Base-by-base conservation (phyloP, 2,797 vertebrate genomes). In the Acipenser oxyrinchus region DNA sequence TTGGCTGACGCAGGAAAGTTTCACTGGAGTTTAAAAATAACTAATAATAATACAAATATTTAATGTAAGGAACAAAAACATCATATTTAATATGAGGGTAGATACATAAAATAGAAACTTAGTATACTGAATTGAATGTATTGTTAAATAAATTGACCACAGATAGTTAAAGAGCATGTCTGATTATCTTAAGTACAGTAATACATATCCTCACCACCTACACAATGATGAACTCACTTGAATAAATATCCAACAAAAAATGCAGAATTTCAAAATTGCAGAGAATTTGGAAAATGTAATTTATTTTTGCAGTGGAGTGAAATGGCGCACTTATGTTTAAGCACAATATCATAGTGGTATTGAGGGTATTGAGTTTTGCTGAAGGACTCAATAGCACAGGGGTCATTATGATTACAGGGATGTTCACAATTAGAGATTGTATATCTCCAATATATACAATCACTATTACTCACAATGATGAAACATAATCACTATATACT, bases 1-100 rank as follows among this genome's bases (percentile, higher is more conserved):
- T 11, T 64, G 13, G 68, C 57, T 52, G 18, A 15, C 3, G 23
- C 51, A 69, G n/a, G 50, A 49, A 62, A 11, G 55, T 58, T 58
- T 58, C 55, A 58, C 13, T 58, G 9, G 55, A 13, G 13, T 58
- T 13, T 58, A 11, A 37, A 37, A 37, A 37, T 2, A 37, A 37
- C 23, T 18, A 18, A 18, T 3, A 37, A 37, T 37, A 37, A 37
- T 37, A 37, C 23, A 3, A 37, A 37, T 4, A 37, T 37, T 37
- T 37, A 37, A 37, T 37, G 23, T 37, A 37, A 37, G 23, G 23
- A 37, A 37, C 4, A 37, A 37, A 37, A 37, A 37, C 23, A 37
- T 37, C 23, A 37, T 37, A 37, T 37, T 37, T 37, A 37, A 37
- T 4, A 37, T 37, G 23, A 37, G 23, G 23, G 23, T 37, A 37